phyloP scores from a whole-genome alignment of 1,140 invertebrate genomes.

The Cydia strobilella region DNA sequence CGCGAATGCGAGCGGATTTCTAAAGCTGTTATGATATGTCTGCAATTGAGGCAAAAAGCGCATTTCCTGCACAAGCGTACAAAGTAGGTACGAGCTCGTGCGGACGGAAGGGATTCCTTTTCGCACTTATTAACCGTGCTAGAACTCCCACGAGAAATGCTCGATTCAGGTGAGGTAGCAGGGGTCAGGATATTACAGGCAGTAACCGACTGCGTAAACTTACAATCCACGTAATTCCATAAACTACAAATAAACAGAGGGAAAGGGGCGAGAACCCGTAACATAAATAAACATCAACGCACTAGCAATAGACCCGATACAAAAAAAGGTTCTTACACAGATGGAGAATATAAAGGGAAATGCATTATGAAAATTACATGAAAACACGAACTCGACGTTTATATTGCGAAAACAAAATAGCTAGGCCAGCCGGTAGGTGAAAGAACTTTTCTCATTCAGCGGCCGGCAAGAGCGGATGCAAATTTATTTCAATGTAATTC shows the following conservation, averaged over 20 bases:
- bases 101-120: conserved; percentile 42
- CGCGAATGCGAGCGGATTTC: conserved; percentile 31
- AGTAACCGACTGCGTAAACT: conserved; percentile 34
- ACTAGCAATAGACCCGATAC: conserved; percentile 6
- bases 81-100: conserved; percentile 12
- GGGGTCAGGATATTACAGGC: conserved; percentile 46
- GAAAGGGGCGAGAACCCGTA: conserved; percentile 21
- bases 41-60: conserved; percentile 38
- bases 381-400: neutral
- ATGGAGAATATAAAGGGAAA: conserved; percentile 10
- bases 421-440: neutral
- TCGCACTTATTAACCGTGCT: conserved; percentile 61
- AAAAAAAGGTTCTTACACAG: neutral
- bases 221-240: conserved; percentile 32
- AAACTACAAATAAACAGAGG: conserved; percentile 31
- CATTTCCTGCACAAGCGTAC: conserved; percentile 34
- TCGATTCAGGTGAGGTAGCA: conserved; percentile 54
- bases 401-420: neutral
- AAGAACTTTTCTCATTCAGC: conserved; percentile 16
- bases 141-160: conserved; percentile 68
- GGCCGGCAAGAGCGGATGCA: conserved; percentile 14
- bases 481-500: conserved; percentile 31
- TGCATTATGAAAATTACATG: neutral
- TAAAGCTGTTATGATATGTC: conserved; percentile 35
- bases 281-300: conserved; percentile 27